phyloP scores from a whole-genome alignment of 1,140 invertebrate species.

The Dendroctonus ponderosae region DNA sequence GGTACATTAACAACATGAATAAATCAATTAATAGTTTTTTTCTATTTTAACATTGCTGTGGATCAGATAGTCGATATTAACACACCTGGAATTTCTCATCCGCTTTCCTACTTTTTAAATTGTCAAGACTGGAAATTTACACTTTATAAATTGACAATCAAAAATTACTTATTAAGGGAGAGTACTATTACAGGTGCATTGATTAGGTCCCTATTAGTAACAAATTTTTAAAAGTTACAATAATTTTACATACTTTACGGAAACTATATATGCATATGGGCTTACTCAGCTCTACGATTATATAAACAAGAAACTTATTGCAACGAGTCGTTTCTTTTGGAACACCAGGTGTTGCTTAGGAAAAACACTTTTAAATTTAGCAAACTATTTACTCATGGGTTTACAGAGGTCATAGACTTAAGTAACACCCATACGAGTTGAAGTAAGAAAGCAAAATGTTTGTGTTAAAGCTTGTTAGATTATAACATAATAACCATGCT shows the following conservation, averaged over 20 bases:
- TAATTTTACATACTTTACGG: constrained; percentile 22
- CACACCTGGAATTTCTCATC: constrained; percentile 10
- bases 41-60: constrained; percentile 4
- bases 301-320: constrained; percentile 33
- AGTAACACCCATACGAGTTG: too few relatives aligned
- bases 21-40: constrained; percentile 4
- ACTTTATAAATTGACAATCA: too few relatives aligned
- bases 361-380: neutral
- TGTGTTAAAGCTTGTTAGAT: too few relatives aligned
- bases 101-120: too few relatives aligned
- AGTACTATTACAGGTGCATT: constrained; percentile 19
- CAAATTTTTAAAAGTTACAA: constrained; percentile 28
- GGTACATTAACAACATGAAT: constrained; percentile 26
- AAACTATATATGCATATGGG: constrained; percentile 24
- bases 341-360: constrained; percentile 6
- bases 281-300: constrained; percentile 26
- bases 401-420: too few relatives aligned
- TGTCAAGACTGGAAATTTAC: too few relatives aligned
- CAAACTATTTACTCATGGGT: too few relatives aligned
- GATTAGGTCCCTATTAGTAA: constrained; percentile 26
- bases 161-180: neutral
- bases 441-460: too few relatives aligned
- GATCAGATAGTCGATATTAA: constrained; percentile 6
- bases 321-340: constrained; percentile 23
- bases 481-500: neutral